A percentile compares a stretch with the other conserved stretches of the same genome.
phyloP scores from a whole-genome alignment of 2,797 vertebrate genomes.

The Remorina albescens region DNA sequence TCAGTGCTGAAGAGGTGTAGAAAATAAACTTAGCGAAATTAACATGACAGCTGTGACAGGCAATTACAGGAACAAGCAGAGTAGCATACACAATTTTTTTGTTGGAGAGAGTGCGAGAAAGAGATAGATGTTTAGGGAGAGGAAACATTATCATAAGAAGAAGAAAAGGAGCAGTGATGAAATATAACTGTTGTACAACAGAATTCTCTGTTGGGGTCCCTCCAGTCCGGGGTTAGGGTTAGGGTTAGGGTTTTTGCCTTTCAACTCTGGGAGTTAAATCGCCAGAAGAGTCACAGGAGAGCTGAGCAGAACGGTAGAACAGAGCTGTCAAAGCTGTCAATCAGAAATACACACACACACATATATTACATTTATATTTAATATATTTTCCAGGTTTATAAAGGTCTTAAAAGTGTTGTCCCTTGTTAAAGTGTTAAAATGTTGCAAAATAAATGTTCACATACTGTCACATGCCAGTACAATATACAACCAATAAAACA shows the following conservation, averaged over 20 bases:
- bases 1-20: not conserved
- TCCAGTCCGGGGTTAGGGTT: slow-evolving; percentile 23
- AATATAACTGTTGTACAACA: slow-evolving; percentile 50
- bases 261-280: slow-evolving; percentile 55
- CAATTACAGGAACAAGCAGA: slow-evolving; percentile 11
- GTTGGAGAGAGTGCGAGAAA: not conserved
- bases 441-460: too few relatives aligned
- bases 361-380: slow-evolving; percentile 60
- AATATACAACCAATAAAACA: too few relatives aligned
- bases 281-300: slow-evolving; percentile 46
- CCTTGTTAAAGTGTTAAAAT: too few relatives aligned
- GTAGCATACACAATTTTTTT: slow-evolving; percentile 4
- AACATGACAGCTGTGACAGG: slow-evolving; percentile 34
- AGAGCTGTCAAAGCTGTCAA: slow-evolving; percentile 58
- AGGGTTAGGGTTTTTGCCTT: too few relatives aligned
- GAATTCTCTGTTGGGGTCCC: slow-evolving; percentile 34
- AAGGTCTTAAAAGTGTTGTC: too few relatives aligned
- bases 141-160: slow-evolving; percentile 15
- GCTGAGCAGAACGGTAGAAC: slow-evolving; percentile 17
- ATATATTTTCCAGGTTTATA: too few relatives aligned
- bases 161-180: slow-evolving; percentile 14
- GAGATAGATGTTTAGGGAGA: too few relatives aligned
- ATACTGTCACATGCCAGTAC: too few relatives aligned
- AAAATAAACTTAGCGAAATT: too few relatives aligned
- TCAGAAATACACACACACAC: slow-evolving; percentile 26